Conservation (phyloP, 2,113 vertebrate species). For the Ciconia stormi region DNA sequence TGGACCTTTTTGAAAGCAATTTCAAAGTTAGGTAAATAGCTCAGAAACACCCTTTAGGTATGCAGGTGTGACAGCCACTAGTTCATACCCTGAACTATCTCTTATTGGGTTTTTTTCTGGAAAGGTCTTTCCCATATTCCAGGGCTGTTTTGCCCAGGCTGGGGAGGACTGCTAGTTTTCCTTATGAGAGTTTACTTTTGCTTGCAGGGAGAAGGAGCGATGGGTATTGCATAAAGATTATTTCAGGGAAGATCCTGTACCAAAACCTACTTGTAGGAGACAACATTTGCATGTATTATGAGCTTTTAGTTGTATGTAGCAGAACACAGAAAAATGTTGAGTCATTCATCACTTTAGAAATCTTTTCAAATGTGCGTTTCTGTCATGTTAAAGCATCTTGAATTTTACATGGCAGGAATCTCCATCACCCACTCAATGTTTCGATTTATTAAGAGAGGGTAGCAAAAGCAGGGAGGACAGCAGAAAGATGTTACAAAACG, state of each 20-base stretch:
- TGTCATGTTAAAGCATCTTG: neutral
- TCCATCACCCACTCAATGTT: neutral
- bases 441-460: neutral
- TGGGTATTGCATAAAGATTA: neutral
- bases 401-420: neutral
- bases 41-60: neutral
- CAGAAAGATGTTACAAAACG: neutral
- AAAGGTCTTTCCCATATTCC: neutral
- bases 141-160: neutral
- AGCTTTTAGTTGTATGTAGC: neutral
- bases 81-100: neutral
- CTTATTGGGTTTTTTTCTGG: neutral
- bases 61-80: neutral
- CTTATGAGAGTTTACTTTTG: neutral
- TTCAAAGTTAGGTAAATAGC: neutral
- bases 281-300: neutral
- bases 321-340: neutral
- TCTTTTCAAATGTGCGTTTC: neutral
- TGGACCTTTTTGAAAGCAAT: neutral
- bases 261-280: neutral
- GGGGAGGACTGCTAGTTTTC: neutral
- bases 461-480: neutral
- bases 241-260: neutral
- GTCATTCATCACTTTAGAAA: neutral
- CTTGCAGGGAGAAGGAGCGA: neutral